Evolutionary conservation across 2,888 invertebrate species (phyloP), one percentile per base, ranked within the genome.

Genomic region (Notodonta ziczac): DNA sequence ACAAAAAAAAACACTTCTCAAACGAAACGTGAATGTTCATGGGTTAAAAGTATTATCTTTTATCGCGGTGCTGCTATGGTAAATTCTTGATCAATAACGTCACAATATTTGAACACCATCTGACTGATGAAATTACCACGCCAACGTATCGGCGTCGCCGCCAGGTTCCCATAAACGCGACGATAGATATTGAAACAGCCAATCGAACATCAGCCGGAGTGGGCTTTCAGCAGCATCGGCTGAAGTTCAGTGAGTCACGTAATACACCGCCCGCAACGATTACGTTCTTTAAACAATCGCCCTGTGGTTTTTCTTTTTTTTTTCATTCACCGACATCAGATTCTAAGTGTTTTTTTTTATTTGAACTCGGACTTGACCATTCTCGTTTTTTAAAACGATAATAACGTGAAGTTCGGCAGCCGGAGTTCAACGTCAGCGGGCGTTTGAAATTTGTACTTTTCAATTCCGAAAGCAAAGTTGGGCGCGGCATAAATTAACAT

Each of bases 361-460:
- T 80, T 73, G 77, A 75, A 62, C 69, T 71, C 69, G 61, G 77
- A 80, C 72, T 77, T 67, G 75, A 81, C 76, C 81, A 84, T 84
- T 77, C 76, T 73, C 77, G 79, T 87, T 39, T 85, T 85, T 86
- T 83, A 78, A 83, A 82, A 83, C 81, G 81, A 79, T 84, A 84
- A 86, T 78, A 80, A 82, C 73, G 77, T 76, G 73, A 85, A 85
- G 79, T 85, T 83, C 67, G 74, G 70, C 79, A 77, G 77, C 72
- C 73, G 78, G 76, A 72, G 74, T 76, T 76, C 75, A 67, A 70
- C 68, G 61, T 66, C 74, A 71, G 73, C 67, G 74, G 78, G 78
- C 76, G 77, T 80, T 84, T 79, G 74, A 79, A 83, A 82, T 84
- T 83, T 81, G 82, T 85, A 86, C 84, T 86, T 82, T 86, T 86